A percentile compares a stretch with the other conserved stretches of the same genome.
These are phyloP conservation scores for Harlomillsia oculata DNA, from an alignment of 1,140 invertebrate genomes.

Conservation along the genomic window DNA sequence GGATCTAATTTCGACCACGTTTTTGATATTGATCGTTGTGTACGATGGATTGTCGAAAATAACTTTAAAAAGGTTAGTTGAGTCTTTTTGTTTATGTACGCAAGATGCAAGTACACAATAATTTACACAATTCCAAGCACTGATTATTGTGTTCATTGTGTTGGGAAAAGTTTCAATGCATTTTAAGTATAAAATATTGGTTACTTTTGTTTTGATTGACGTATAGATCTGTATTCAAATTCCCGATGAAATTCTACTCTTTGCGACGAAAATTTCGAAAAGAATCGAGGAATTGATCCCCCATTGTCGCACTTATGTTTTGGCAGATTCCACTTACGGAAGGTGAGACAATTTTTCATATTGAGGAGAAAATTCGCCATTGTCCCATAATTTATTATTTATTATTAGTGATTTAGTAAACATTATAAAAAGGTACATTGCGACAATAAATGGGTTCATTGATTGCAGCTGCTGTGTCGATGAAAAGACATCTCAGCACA, in stretches of 20 bases:
- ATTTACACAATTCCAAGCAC: background rate
- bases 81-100: background rate
- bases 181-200: background rate
- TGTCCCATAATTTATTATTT: background rate
- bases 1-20: slow-evolving; percentile 27
- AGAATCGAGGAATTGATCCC: slow-evolving; percentile 50
- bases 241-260: slow-evolving; percentile 65
- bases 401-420: background rate
- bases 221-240: slow-evolving; percentile 79
- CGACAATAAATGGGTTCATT: background rate
- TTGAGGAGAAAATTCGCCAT: background rate
- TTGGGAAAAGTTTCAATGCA: background rate
- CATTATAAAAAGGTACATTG: background rate
- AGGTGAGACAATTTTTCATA: slow-evolving; percentile 49
- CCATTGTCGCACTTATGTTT: slow-evolving; percentile 58
- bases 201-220: slow-evolving; percentile 22
- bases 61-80: slow-evolving; percentile 54
- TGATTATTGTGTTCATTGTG: background rate
- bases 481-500: slow-evolving; percentile 77
- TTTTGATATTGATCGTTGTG: slow-evolving; percentile 49
- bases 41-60: slow-evolving; percentile 57
- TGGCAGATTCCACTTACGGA: slow-evolving; percentile 88
- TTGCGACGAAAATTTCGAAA: slow-evolving; percentile 58
- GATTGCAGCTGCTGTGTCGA: slow-evolving; percentile 79
- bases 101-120: background rate